A percentile compares a stretch with the other conserved stretches of the same genome.
These are phyloP conservation scores for Orius laevigatus DNA, from an alignment of 1,140 invertebrate genomes.

Conservation along the genomic window DNA sequence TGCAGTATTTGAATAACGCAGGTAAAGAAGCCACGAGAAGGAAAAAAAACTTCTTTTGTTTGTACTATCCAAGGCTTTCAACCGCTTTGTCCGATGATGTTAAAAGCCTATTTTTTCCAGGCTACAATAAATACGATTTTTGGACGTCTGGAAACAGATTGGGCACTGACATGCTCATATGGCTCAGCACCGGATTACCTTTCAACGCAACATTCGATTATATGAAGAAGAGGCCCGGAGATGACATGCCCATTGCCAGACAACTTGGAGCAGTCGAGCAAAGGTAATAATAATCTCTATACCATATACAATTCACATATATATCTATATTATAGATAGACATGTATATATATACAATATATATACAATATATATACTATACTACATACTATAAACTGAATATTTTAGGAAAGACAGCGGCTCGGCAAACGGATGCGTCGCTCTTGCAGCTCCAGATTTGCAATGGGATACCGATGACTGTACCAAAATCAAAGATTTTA, in stretches of 20 bases:
- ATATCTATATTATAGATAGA: no score
- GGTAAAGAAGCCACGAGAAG: conserved; percentile 27
- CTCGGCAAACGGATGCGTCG: conserved; percentile 51
- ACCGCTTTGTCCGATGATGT: no score
- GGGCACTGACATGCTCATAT: conserved; percentile 70
- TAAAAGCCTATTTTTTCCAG: conserved; percentile 31
- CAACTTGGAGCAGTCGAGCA: conserved; percentile 32
- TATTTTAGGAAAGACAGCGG: conserved; percentile 39
- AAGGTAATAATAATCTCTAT: conserved; percentile 35
- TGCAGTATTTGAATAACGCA: conserved; percentile 62
- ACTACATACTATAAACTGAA: neutral
- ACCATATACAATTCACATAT: neutral
- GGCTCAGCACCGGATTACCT: conserved; percentile 75
- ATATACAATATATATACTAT: no score
- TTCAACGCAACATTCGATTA: conserved; percentile 76
- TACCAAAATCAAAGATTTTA: conserved; percentile 67
- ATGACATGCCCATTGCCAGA: conserved; percentile 23
- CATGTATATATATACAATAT: no score
- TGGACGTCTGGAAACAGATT: conserved; percentile 79
- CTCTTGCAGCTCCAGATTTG: conserved; percentile 52
- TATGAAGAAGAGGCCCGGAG: conserved; percentile 36
- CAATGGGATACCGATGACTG: conserved; percentile 68
- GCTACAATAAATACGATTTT: conserved; percentile 65
- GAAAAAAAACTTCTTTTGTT: conserved; percentile 6
- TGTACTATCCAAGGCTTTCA: neutral